These are phyloP conservation scores for Sepiola atlantica DNA, from an alignment of 2,888 invertebrate species.

Conservation along the genomic window DNA sequence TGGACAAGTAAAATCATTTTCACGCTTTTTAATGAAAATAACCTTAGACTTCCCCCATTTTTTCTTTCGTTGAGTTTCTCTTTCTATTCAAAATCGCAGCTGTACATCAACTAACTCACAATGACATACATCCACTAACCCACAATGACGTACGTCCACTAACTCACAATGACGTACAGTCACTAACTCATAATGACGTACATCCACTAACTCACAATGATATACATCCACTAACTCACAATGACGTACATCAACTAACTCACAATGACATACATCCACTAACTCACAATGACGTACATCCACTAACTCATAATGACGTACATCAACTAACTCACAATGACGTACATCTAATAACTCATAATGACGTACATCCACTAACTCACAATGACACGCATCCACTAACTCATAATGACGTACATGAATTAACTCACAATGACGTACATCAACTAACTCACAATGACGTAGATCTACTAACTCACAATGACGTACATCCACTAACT, in stretches of 20 bases:
- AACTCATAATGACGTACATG: background rate
- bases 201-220: no score
- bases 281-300: background rate
- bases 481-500: background rate
- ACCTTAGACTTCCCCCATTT: no score
- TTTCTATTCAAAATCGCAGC: no score
- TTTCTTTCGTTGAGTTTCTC: no score
- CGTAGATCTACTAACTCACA: no score
- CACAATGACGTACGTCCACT: no score
- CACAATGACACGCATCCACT: no score
- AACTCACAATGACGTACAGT: background rate
- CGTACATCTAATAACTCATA: no score
- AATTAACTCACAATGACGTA: background rate
- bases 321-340: background rate
- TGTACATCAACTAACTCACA: background rate
- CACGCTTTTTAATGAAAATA: no score
- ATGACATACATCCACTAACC: background rate
- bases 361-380: background rate
- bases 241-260: background rate
- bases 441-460: background rate
- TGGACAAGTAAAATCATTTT: no score
- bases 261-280: no score
- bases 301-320: background rate
- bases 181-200: background rate
- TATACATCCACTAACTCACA: background rate